Evolutionary conservation across 2,888 invertebrate genomes (phyloP), one percentile per base, ranked within the genome.

Genomic region (Ichneumoninae sp.): DNA sequence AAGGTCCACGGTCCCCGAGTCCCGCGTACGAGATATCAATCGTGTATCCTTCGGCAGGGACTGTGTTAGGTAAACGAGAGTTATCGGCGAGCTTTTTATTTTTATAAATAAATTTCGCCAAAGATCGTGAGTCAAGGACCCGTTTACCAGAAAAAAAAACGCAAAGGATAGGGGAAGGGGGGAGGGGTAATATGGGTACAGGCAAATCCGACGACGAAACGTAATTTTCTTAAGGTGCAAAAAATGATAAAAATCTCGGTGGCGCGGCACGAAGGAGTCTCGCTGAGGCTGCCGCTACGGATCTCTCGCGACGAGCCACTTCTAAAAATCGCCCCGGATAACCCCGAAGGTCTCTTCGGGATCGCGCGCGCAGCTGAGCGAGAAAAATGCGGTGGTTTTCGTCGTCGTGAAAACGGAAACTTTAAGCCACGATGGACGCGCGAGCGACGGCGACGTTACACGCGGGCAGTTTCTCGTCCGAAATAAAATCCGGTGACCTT

Each of bases 261-360:
- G 44, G 71, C 77, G 77, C 47, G 66, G 71, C 68, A 83, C 73
- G 77, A 60, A 68, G 22, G 68, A 63, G 47, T 77, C 66, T 65
- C 50, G 66, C 71, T 77, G 65, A 54, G 22, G 70, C 70, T 70
- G 70, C 52, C 52, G 1, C 70, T 52, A 10, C 57, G 57, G 10
- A 57, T 57, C 44, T 73, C 66, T 66, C 79, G 50, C 22, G 36
- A 44, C 71, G 22, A 60, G 40, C 68, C 40, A 16, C 33, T 73
- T 79, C 40, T 19, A 30, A 69, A 63, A 60, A n/a, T 75, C 50
- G 30, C 26, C 52, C 44, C 40, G 69, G 63, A 70, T 40, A 57
- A 26, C 75, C 66, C 66, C 54, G 22, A 65, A 82, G 57, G 47
- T 63, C 63, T 47, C 16, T 26, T 6, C 50, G 13, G n/a, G 30